Evolutionary conservation across 2,888 invertebrate species (phyloP).

Genomic region (Mactromeris polynyma): DNA sequence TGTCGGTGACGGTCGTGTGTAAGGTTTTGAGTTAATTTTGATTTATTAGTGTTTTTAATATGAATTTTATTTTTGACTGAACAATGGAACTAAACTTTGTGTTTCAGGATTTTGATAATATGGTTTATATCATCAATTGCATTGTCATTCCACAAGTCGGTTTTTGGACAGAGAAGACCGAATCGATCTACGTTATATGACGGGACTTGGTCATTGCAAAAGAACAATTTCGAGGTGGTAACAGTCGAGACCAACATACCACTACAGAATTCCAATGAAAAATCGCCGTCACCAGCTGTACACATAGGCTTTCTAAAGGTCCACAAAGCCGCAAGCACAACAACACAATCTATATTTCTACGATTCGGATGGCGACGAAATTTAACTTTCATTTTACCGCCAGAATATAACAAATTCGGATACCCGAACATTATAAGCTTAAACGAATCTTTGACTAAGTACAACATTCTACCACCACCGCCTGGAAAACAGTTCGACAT

Average conservation of each 20-base stretch:
- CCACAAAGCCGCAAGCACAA: constrained; percentile 64
- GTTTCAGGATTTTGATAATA: neutral
- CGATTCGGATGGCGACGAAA: constrained; percentile 58
- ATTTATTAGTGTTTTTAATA: too few relatives aligned
- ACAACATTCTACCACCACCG: constrained; percentile 48
- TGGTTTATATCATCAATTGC: neutral
- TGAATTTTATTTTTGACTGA: too few relatives aligned
- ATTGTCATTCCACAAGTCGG: neutral
- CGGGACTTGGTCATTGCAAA: too few relatives aligned
- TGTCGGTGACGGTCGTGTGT: too few relatives aligned
- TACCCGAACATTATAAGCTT: constrained; percentile 62
- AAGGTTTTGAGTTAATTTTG: too few relatives aligned
- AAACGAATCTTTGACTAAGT: constrained; percentile 35
- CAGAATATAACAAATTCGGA: constrained; percentile 37
- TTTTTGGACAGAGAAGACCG: neutral
- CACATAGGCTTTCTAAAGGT: constrained; percentile 57
- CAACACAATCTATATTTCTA: constrained; percentile 53
- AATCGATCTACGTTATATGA: neutral
- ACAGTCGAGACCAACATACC: neutral
- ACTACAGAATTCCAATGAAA: neutral
- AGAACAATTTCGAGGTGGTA: neutral
- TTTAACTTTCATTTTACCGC: constrained; percentile 60
- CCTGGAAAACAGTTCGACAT: constrained; percentile 50
- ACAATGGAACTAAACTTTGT: neutral
- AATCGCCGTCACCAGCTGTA: neutral